Conservation (phyloP, 2,113 vertebrate species). For the Drymodes brunneopygia region DNA sequence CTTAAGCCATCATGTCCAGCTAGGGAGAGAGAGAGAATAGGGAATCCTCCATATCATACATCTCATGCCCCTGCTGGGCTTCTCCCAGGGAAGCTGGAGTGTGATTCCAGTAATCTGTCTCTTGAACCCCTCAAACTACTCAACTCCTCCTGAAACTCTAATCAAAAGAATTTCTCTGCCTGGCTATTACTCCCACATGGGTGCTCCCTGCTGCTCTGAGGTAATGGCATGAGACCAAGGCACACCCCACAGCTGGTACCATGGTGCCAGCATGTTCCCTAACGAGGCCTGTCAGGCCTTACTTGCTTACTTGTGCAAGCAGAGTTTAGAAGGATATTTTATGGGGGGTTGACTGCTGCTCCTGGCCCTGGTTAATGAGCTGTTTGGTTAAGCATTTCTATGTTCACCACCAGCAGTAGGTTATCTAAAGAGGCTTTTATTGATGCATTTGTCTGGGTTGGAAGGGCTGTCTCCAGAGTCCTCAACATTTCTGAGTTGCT, state of each 20-base stretch:
- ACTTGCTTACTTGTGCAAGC: background rate
- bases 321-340: background rate
- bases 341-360: background rate
- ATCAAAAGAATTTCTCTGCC: background rate
- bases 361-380: background rate
- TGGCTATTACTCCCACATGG: background rate
- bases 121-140: background rate
- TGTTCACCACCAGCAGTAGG: background rate
- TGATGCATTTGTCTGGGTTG: background rate
- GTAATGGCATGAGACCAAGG: background rate
- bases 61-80: background rate
- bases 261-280: no score
- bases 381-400: background rate
- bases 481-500: background rate
- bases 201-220: background rate
- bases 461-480: background rate
- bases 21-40: background rate
- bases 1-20: background rate
- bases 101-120: background rate
- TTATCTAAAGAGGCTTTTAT: background rate
- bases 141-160: background rate
- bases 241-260: background rate
- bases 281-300: rapidly evolving
- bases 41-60: background rate
- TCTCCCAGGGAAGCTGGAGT: background rate